phyloP scores from a whole-genome alignment of 2,888 invertebrate species.

The Pseudococcus viburni region DNA sequence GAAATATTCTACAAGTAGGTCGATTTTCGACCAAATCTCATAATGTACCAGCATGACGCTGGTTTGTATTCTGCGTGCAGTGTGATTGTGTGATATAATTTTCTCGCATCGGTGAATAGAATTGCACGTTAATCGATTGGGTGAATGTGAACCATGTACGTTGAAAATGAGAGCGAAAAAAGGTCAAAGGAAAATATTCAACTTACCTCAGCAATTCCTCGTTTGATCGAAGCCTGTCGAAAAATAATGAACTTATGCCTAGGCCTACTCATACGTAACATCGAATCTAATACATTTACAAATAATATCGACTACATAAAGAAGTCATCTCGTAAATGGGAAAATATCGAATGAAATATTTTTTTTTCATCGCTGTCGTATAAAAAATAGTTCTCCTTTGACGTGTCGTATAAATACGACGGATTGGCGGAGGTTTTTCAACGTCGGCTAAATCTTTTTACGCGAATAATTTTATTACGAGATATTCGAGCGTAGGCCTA shows the following conservation, averaged over 20 bases:
- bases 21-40: no score
- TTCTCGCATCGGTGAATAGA: no score
- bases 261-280: constrained; percentile 17
- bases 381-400: constrained; percentile 8
- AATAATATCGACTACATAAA: constrained; percentile 5
- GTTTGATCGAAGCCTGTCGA: neutral
- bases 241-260: neutral
- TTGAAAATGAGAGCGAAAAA: neutral
- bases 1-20: no score
- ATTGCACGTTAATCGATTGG: neutral
- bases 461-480: constrained; percentile 43
- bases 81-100: no score
- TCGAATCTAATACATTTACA: constrained; percentile 21
- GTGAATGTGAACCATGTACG: neutral
- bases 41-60: no score
- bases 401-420: neutral
- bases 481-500: constrained; percentile 32
- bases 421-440: neutral
- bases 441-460: constrained; percentile 28
- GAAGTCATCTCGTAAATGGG: neutral
- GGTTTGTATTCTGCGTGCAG: no score
- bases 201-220: neutral
- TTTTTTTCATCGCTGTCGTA: no score
- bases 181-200: neutral
- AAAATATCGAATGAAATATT: neutral